Conservation (phyloP, 2,113 vertebrate species). For the Okapia johnstoni region DNA sequence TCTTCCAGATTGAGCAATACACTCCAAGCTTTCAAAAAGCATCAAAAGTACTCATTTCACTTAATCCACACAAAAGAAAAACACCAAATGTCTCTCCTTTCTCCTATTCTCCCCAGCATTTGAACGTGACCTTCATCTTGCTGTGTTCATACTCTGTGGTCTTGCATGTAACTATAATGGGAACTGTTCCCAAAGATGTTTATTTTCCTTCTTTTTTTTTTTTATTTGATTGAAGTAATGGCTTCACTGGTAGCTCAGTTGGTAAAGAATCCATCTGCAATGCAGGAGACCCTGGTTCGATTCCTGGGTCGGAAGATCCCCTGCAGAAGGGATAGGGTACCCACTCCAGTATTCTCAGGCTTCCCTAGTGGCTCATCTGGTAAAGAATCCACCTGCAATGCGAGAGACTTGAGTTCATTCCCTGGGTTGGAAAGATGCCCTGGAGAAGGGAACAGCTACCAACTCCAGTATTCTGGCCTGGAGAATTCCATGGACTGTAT, state of each 20-base stretch:
- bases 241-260: not conserved
- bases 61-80: not conserved
- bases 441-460: not conserved
- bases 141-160: not conserved
- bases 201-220: not conserved
- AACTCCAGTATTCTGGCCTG: not conserved
- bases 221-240: not conserved
- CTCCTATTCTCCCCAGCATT: not conserved
- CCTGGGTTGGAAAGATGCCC: not conserved
- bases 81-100: not conserved
- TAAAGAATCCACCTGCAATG: not conserved
- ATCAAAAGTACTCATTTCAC: slow-evolving; percentile 17
- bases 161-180: not conserved
- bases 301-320: not conserved
- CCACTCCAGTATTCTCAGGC: not conserved
- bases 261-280: not conserved
- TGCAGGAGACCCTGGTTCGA: not conserved
- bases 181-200: not conserved
- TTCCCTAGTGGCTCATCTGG: not conserved
- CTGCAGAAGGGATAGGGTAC: not conserved
- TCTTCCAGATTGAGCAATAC: slow-evolving; percentile 32
- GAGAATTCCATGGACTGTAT: not conserved
- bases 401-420: not conserved
- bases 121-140: not conserved
- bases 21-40: slow-evolving; percentile 2